Evolutionary conservation across 1,140 invertebrate genomes (phyloP).

Genomic region (Penaeus chinensis): DNA sequence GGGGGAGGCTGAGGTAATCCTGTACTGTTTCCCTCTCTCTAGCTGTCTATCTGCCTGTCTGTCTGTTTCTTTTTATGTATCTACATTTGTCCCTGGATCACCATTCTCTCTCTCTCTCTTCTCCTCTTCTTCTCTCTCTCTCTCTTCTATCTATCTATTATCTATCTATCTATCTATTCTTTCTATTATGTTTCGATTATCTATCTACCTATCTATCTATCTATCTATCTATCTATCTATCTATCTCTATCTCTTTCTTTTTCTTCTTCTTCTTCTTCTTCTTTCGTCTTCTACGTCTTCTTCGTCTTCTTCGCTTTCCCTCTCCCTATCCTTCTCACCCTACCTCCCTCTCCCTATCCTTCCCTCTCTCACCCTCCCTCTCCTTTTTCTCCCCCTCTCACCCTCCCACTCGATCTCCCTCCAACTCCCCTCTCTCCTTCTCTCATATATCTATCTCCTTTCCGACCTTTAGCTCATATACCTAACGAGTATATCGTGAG

Average conservation of each 20-base stretch:
- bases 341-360: not conserved
- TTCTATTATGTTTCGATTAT: not conserved
- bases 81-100: too few relatives aligned
- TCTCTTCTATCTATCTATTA: too few relatives aligned
- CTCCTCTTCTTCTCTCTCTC: not conserved
- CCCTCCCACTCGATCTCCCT: not conserved
- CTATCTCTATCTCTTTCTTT: not conserved
- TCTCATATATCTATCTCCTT: not conserved
- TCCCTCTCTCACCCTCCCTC: not conserved
- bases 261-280: not conserved
- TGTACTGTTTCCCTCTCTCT: too few relatives aligned
- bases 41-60: too few relatives aligned
- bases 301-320: not conserved
- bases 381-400: constrained; percentile 5
- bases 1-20: not conserved
- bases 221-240: too few relatives aligned
- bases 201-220: not conserved
- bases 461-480: too few relatives aligned
- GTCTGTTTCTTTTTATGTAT: too few relatives aligned
- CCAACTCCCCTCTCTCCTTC: not conserved
- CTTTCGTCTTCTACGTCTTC: not conserved
- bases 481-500: too few relatives aligned
- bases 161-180: too few relatives aligned
- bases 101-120: too few relatives aligned
- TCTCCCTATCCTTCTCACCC: not conserved